Evolutionary conservation across 2,888 invertebrate species (phyloP).

Genomic region (Acanthosepion esculentum): DNA sequence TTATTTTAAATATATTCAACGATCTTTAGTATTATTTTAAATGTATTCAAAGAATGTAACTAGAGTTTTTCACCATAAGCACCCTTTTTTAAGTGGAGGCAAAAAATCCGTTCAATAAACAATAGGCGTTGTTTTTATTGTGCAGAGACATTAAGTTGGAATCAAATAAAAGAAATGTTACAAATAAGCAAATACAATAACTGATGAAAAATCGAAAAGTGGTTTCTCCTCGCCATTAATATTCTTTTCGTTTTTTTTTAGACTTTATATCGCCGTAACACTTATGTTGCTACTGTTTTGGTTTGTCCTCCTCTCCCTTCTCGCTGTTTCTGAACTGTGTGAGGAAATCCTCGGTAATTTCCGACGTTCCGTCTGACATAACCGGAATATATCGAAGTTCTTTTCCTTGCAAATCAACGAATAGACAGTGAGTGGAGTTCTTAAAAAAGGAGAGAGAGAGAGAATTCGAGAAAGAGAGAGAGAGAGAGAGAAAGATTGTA

Average conservation of each 20-base stretch:
- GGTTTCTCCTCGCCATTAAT: background rate
- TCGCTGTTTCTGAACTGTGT: background rate
- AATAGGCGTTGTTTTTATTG: background rate
- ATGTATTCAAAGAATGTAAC: no score
- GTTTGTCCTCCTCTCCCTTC: background rate
- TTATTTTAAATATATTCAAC: no score
- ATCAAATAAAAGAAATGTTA: background rate
- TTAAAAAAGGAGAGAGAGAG: background rate
- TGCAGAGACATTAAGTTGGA: background rate
- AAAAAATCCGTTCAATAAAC: no score
- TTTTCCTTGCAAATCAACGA: background rate
- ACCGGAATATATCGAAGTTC: background rate
- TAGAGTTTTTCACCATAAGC: no score
- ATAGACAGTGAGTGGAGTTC: background rate
- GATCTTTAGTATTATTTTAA: no score
- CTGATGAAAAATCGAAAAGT: background rate
- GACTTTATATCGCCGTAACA: background rate
- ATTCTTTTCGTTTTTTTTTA: background rate
- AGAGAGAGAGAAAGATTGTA: no score
- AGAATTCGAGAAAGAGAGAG: background rate
- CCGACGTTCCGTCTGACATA: background rate
- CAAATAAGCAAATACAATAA: background rate
- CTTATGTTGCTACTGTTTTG: background rate
- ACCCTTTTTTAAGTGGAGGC: no score
- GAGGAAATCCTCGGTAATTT: conserved; percentile 33